Base-by-base conservation (phyloP, 2,113 vertebrate species). In the Ptilorrhoa leucosticta region DNA sequence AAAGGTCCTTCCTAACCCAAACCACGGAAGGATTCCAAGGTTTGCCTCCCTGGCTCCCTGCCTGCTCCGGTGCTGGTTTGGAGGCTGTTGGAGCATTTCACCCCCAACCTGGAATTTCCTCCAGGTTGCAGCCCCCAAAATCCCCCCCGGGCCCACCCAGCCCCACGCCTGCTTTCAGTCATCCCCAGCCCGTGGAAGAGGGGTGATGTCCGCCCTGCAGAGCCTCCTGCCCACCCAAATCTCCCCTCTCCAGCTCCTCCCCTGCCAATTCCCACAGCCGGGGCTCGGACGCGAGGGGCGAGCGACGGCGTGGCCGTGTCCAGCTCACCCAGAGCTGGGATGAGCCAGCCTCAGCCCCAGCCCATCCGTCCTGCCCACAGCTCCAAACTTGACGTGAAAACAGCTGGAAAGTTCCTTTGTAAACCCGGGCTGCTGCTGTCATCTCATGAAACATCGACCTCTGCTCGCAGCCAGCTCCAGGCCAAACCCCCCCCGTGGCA, bases 311-410 rank as follows among this genome's bases (percentile, higher is more conserved):
- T 28, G 21, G 26, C 24, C 35, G 4, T 27, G 7, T 37, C 91
- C 78, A 40, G 3, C 35, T 24, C 69, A 13, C 23, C 2, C 15
- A 0, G 18, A 1, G 40, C 24, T 1, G 47, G 47, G 75, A 16
- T 28, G 76, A 64, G 17, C 66, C 0, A 56, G 58, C 22, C 76
- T 30, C 68, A 0, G 3, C 42, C 26, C 40, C 61, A n/a, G 35
- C 75, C 48, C 80, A 9, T 30, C 83, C 66, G 47, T 1, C 28
- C 57, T 42, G 56, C 78, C 54, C 54, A 58, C 30, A 1, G 7
- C 24, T 20, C 68, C 84, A n/a, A 75, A 30, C 27, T 8, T 7
- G 0, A 5, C 0, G 0, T 22, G 60, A 12, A 28, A 66, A 63
- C 78, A 82, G 42, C 70, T 47, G 17, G 4, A 48, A 47, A 18